Conservation (phyloP, 1,140 invertebrate genomes). For the Pogonus chalceus region DNA sequence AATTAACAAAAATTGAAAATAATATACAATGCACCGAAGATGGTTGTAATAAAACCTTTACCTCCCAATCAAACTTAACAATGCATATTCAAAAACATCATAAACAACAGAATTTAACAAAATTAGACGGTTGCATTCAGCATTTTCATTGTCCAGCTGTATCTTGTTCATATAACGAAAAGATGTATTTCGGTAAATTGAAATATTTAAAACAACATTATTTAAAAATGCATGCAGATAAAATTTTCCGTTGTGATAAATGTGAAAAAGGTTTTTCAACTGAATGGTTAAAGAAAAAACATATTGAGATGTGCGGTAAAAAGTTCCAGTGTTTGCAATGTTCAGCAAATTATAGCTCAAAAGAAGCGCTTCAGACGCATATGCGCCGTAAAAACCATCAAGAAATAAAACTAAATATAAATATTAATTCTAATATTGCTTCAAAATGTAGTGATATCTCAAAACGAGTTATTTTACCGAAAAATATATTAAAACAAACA, state of each 20-base stretch:
- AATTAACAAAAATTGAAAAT: slow-evolving; percentile 22
- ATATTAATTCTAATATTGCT: slow-evolving; percentile 7
- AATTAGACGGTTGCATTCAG: slow-evolving; percentile 10
- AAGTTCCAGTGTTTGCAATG: slow-evolving; percentile 43
- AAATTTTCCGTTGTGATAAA: slow-evolving; percentile 39
- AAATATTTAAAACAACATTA: slow-evolving; percentile 44
- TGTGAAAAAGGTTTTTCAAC: slow-evolving; percentile 49
- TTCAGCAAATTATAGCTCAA: slow-evolving; percentile 38
- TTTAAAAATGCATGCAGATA: slow-evolving; percentile 49
- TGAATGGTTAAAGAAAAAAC: slow-evolving; percentile 36
- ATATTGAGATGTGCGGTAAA: slow-evolving; percentile 40
- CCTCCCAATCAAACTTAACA: slow-evolving; percentile 29
- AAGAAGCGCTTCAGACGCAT: slow-evolving; percentile 49
- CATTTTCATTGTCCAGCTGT: slow-evolving; percentile 29
- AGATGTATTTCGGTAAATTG: slow-evolving; percentile 27
- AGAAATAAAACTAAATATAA: slow-evolving; percentile 19
- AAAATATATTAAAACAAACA: slow-evolving; percentile 19
- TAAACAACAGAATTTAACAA: slow-evolving; percentile 17
- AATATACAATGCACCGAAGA: slow-evolving; percentile 29
- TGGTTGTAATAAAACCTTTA: slow-evolving; percentile 26
- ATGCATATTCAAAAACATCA: slow-evolving; percentile 31
- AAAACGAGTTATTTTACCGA: no score
- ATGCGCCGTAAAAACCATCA: slow-evolving; percentile 41
- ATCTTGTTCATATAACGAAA: slow-evolving; percentile 25
- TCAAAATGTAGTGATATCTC: slow-evolving; percentile 20